Conservation (phyloP, 2,888 invertebrate species). For the Drosophila formosana region DNA sequence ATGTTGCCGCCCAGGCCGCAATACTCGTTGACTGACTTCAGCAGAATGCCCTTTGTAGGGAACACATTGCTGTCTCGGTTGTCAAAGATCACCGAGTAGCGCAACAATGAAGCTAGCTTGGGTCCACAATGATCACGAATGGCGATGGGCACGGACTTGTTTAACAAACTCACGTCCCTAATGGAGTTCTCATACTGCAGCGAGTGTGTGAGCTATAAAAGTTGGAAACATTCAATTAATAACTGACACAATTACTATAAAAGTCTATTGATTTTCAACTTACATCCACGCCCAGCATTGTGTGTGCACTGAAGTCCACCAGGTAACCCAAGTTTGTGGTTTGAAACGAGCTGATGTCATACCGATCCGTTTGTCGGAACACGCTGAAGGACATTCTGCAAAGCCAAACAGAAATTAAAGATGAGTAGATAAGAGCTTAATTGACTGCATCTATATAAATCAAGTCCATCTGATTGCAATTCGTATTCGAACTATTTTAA, state of each 20-base stretch:
- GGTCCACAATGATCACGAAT: slow-evolving; percentile 94
- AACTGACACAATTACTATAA: not conserved
- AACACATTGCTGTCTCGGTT: slow-evolving; percentile 92
- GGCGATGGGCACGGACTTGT: slow-evolving; percentile 91
- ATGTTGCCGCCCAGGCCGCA: slow-evolving; percentile 96
- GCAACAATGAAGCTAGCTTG: slow-evolving; percentile 93
- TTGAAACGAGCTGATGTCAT: slow-evolving; percentile 88
- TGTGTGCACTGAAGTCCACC: slow-evolving; percentile 90
- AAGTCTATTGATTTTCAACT: slow-evolving; percentile 13
- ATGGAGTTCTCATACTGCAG: slow-evolving; percentile 95
- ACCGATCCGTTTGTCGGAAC: slow-evolving; percentile 88
- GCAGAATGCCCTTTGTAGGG: slow-evolving; percentile 90
- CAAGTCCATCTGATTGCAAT: too few species aligned
- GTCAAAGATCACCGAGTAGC: slow-evolving; percentile 92
- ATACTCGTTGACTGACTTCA: slow-evolving; percentile 92
- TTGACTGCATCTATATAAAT: too few species aligned
- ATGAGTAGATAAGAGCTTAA: too few species aligned
- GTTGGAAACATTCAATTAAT: not conserved
- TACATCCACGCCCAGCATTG: slow-evolving; percentile 86
- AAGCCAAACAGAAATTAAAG: not conserved
- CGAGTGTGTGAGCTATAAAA: slow-evolving; percentile 90
- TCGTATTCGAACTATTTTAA: too few species aligned
- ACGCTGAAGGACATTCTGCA: slow-evolving; percentile 89
- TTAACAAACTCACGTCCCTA: slow-evolving; percentile 91
- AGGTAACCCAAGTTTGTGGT: slow-evolving; percentile 92